Base-by-base conservation (phyloP, 2,113 vertebrate genomes). In the Perca fluviatilis region DNA sequence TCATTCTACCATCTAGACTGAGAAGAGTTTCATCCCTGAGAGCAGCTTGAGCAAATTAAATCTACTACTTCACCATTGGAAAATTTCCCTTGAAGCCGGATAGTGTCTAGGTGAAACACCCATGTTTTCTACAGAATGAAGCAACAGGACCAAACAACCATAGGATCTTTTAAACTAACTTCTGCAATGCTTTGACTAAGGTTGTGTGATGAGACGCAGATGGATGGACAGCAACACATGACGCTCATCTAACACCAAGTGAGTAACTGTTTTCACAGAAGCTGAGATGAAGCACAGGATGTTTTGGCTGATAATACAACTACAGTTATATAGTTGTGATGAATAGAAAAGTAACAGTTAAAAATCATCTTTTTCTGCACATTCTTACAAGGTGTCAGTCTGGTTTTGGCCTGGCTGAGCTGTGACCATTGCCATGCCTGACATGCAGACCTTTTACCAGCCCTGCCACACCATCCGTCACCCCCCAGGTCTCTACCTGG, bases 401-500 rank as follows among this genome's bases (percentile, higher is more conserved):
- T 74, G 49, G 4, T 51, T 64, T 53, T 50, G 21, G 30, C 11
- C 47, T 50, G 46, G 47, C 57, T 74, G 50, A 70, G 27, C 25
- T 56, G 70, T 40, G 56, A 57, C 47, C 3, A 14, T 6, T 12
- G 64, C 43, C 72, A 95, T 96, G 94, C 80, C 95, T 0, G 95
- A 96, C 77, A 90, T 96, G 91, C 94, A 95, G 30, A 90, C 90
- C 30, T 74, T 96, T 69, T 92, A 95, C 65, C 87, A 74, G 58
- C 84, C 86, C 6, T 80, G 86, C 79, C 89, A 88, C 75, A 30
- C 25, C 50, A 14, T 90, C 23, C 60, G 66, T 65, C 77, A 49
- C 1, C 25, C 58, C 14, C 21, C 86, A 4, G 80, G 69, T 27
- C 64, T 88, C 36, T 88, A 89, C 66, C 72, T 88, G 0, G 92